A percentile compares a stretch with the other conserved stretches of the same genome.
Conservation (phyloP, 2,888 invertebrate genomes). For the Perizoma affinitatum region DNA sequence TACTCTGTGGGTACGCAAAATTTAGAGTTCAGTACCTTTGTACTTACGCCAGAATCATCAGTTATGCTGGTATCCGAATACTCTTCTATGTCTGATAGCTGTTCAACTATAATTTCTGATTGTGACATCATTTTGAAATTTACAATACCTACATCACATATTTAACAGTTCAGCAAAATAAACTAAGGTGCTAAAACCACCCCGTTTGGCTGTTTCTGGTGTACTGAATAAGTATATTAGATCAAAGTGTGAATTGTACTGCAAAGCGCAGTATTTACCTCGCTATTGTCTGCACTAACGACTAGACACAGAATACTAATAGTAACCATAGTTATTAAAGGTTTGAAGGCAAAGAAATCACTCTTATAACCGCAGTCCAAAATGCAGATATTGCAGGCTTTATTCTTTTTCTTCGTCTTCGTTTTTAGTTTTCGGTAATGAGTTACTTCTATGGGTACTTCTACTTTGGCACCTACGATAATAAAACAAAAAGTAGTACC, state of each 20-base stretch:
- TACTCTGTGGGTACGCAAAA: conserved; percentile 16
- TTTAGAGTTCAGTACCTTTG: conserved; percentile 32
- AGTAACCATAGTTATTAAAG: conserved; percentile 15
- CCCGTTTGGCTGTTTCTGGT: conserved; percentile 14
- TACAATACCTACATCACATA: background rate
- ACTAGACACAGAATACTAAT: conserved; percentile 9
- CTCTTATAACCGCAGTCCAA: conserved; percentile 21
- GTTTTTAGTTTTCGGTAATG: background rate
- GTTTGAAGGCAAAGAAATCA: conserved; percentile 34
- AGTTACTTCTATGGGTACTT: too few species aligned
- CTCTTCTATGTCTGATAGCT: conserved; percentile 27
- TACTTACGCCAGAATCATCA: conserved; percentile 64
- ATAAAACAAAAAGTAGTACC: too few species aligned
- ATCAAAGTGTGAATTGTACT: conserved; percentile 51
- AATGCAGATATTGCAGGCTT: conserved; percentile 25
- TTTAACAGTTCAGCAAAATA: background rate
- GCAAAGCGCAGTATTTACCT: conserved; percentile 48
- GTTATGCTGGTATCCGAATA: conserved; percentile 50
- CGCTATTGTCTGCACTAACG: conserved; percentile 37
- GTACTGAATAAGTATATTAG: conserved; percentile 39
- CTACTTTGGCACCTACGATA: too few species aligned
- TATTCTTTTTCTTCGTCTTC: conserved; percentile 18
- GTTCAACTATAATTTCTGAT: conserved; percentile 31
- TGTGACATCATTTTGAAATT: conserved; percentile 37
- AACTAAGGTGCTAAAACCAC: conserved; percentile 9